Conservation (phyloP, 2,797 vertebrate species). For the Miichthys miiuy region DNA sequence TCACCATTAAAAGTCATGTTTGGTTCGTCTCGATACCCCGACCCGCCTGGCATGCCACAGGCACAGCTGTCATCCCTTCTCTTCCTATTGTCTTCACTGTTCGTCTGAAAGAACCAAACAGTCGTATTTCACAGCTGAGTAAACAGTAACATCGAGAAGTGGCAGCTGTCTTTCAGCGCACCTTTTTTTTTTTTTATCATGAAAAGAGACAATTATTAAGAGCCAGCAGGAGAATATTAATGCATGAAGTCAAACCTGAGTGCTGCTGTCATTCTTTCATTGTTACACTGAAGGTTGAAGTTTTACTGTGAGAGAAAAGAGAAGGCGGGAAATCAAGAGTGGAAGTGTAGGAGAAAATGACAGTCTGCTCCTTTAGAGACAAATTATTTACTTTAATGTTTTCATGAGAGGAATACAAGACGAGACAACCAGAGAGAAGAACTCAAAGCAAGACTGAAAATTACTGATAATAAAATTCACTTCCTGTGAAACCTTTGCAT, state of each 20-base stretch:
- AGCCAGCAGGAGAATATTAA: background rate
- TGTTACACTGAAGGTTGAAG: background rate
- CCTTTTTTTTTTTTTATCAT: background rate
- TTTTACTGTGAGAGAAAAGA: background rate
- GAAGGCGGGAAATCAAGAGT: background rate
- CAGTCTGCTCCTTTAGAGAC: constrained; percentile 1
- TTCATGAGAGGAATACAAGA: background rate
- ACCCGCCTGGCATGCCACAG: background rate
- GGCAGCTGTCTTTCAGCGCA: background rate
- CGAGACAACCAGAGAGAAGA: background rate
- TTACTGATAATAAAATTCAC: background rate
- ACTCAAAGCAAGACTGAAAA: background rate
- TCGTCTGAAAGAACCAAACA: background rate
- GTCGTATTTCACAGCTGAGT: background rate
- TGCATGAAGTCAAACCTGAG: background rate
- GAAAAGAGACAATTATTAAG: too few relatives aligned
- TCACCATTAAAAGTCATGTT: background rate
- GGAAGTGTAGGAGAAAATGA: background rate
- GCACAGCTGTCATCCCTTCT: background rate
- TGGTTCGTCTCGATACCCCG: background rate
- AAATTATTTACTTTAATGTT: background rate
- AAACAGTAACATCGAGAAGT: background rate
- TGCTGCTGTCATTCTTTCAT: background rate
- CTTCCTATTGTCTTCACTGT: background rate
- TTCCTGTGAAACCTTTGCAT: background rate